phyloP scores from a whole-genome alignment of 2,888 invertebrate genomes.

The Smittia sp. region DNA sequence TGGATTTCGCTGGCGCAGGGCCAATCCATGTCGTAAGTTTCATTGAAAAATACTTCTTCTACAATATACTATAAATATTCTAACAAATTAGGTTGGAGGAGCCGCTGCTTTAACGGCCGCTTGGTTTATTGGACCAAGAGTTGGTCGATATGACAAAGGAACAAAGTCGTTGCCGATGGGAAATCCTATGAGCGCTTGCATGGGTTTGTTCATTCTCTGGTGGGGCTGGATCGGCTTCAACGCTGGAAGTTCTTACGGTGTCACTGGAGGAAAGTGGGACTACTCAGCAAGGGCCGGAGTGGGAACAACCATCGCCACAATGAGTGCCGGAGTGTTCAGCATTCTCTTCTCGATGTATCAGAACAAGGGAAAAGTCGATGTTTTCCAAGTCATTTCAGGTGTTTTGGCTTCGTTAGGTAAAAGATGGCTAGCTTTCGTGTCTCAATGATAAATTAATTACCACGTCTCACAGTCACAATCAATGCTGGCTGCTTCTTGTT shows the following conservation, averaged over 20 bases:
- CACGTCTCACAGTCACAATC: background rate
- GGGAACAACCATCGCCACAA: slow-evolving; percentile 54
- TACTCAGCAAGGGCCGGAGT: slow-evolving; percentile 55
- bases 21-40: background rate
- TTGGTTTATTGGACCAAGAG: slow-evolving; percentile 55
- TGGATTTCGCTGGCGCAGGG: slow-evolving; percentile 19
- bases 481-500: slow-evolving; percentile 7
- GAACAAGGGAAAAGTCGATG: slow-evolving; percentile 27
- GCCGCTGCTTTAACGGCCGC: slow-evolving; percentile 55
- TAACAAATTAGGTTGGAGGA: background rate
- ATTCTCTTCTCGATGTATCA: slow-evolving; percentile 3
- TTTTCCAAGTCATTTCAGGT: slow-evolving; percentile 3
- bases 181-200: slow-evolving; percentile 75
- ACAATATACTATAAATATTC: no score
- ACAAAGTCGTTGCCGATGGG: slow-evolving; percentile 54
- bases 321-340: slow-evolving; percentile 53
- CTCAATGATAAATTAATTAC: background rate
- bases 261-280: slow-evolving; percentile 57
- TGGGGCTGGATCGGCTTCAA: slow-evolving; percentile 61
- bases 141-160: slow-evolving; percentile 53
- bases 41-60: slow-evolving; percentile 42
- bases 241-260: slow-evolving; percentile 51
- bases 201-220: slow-evolving; percentile 81
- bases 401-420: slow-evolving; percentile 15
- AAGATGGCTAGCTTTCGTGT: background rate